These are phyloP conservation scores for Machimus rusticus DNA, from an alignment of 2,888 invertebrate species.

Conservation along the genomic window DNA sequence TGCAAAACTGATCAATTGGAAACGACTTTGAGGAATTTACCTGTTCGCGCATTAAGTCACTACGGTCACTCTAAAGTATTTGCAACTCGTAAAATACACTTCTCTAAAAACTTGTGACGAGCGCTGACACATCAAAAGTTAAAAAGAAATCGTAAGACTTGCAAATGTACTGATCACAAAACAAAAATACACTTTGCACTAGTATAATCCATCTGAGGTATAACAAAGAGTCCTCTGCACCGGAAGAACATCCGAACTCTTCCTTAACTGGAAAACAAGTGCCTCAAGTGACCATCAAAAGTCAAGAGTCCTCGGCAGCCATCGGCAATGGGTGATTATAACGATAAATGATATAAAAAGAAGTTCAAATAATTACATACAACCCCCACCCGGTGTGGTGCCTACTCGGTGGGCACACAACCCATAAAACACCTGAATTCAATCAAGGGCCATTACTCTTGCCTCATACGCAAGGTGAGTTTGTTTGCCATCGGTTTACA, in stretches of 20 bases:
- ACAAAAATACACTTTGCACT: neutral
- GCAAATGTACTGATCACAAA: neutral
- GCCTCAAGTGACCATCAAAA: constrained; percentile 49
- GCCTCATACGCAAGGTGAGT: constrained; percentile 20
- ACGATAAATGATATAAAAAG: constrained; percentile 41
- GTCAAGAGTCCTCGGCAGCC: constrained; percentile 29
- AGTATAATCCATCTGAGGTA: neutral
- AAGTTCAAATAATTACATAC: constrained; percentile 46
- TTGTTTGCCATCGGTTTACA: constrained; percentile 33
- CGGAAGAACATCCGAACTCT: constrained; percentile 51
- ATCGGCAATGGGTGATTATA: constrained; percentile 41
- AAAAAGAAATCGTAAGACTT: neutral
- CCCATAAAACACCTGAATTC: constrained; percentile 53
- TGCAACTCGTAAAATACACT: neutral
- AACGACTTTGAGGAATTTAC: constrained; percentile 37
- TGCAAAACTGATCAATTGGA: constrained; percentile 40
- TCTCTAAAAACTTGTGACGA: neutral
- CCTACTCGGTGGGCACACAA: constrained; percentile 31
- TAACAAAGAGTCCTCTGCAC: constrained; percentile 37
- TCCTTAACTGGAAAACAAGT: constrained; percentile 51
- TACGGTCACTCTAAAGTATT: neutral
- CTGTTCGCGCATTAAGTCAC: constrained; percentile 14
- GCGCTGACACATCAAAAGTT: neutral
- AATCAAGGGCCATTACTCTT: constrained; percentile 49
- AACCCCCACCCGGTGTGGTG: constrained; percentile 35